Evolutionary conservation across 2,113 vertebrate species (phyloP), one percentile per base, ranked within the genome.

Genomic region (Castor canadensis): DNA sequence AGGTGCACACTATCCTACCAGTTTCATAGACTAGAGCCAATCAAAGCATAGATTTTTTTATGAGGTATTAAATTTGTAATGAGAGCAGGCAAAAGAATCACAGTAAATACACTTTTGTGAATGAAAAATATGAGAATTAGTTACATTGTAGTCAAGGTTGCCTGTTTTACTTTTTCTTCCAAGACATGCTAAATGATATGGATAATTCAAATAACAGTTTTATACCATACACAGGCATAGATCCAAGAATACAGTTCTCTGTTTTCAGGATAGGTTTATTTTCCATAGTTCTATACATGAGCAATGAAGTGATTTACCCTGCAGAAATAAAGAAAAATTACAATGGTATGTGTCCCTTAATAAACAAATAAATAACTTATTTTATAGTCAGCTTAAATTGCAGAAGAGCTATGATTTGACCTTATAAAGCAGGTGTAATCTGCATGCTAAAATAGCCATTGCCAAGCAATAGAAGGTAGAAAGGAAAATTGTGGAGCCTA

Each of bases 211-310:
- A n/a, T 64, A 49, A 58, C 38, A 92, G 19, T 40, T 45, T 95
- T 49, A 54, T 54, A 9, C n/a, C 60, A 43, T 28, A 72, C 40
- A 83, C 3, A 62, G 7, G 3, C 1, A 76, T 26, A 38, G 26
- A 56, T 3, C 11, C 2, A 43, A 1, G 13, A 2, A 71, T 43
- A 0, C 19, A 22, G 58, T 49, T 40, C 35, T 3, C 1, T 30
- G 49, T 77, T 66, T 82, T 64, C 5, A 35, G 15, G 20, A 20
- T 87, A 45, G 10, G 6, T 38, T 28, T 49, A 80, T 84, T 90
- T 66, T 22, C 38, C 77, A 22, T 52, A 73, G 75, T 52, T 87
- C 94, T 91, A 47, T 91, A 66, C 76, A 54, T 75, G 71, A 89
- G 1, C 32, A 64, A 76, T 64, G 19, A 73, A 72, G 32, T 72